Conservation (phyloP, 2,797 vertebrate genomes). For the Pseudopleuronectes americanus region DNA sequence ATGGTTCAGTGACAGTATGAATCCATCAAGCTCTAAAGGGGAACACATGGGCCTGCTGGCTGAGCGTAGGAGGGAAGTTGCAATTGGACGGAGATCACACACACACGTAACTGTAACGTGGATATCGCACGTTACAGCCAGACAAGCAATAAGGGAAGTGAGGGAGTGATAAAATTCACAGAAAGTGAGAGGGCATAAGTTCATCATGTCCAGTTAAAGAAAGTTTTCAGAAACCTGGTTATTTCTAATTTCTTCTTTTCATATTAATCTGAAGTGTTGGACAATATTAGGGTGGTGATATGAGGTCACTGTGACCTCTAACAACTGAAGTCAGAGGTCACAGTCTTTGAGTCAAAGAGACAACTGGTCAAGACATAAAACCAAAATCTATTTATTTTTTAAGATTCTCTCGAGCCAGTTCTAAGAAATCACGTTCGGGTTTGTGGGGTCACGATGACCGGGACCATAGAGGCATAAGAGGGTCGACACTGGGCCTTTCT, state of each 20-base stretch:
- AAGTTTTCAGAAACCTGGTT: background rate
- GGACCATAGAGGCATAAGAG: background rate
- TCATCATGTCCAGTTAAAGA: background rate
- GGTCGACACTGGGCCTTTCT: background rate
- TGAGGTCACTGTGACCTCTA: too few relatives aligned
- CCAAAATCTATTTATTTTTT: too few relatives aligned
- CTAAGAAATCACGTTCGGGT: too few relatives aligned
- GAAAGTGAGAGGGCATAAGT: slow-evolving; percentile 24
- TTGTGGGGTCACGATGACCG: too few relatives aligned
- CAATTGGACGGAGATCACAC: slow-evolving; percentile 67
- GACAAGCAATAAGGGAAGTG: background rate
- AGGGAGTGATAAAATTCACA: slow-evolving; percentile 16
- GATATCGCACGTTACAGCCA: slow-evolving; percentile 28
- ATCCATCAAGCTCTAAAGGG: slow-evolving; percentile 38
- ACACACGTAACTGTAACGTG: slow-evolving; percentile 37
- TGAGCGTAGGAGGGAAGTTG: slow-evolving; percentile 44
- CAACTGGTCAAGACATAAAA: too few relatives aligned
- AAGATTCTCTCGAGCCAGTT: too few relatives aligned
- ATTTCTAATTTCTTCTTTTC: background rate
- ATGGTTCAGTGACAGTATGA: slow-evolving; percentile 9
- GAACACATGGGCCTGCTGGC: slow-evolving; percentile 55
- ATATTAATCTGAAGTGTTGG: background rate
- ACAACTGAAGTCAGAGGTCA: too few relatives aligned
- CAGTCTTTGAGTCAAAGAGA: too few relatives aligned
- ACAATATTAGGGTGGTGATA: background rate